phyloP scores from a whole-genome alignment of 1,140 invertebrate genomes.

The Reticulitermes speratus region DNA sequence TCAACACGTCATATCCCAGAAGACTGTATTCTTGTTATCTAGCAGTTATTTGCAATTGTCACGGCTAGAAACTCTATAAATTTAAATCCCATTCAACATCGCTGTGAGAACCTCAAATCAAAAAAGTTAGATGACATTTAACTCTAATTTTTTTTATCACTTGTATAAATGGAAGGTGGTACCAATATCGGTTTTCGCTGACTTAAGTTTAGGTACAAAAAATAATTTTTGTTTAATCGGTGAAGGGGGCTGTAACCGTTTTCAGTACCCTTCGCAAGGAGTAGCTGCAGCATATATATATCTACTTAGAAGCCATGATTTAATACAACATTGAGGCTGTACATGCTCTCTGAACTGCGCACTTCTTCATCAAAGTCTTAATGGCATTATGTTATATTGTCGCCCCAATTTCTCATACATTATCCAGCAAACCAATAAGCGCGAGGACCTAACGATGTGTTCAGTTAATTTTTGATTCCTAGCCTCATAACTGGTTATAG shows the following conservation, averaged over 20 bases:
- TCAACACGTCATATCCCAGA: too few relatives aligned
- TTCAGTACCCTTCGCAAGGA: background rate
- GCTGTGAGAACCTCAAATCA: too few relatives aligned
- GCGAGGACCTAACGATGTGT: background rate
- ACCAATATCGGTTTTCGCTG: too few relatives aligned
- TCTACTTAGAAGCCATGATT: background rate
- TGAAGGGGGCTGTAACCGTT: background rate
- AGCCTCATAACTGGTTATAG: background rate
- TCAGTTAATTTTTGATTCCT: background rate
- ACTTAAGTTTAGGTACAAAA: too few relatives aligned
- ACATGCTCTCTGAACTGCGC: background rate
- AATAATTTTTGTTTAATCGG: too few relatives aligned
- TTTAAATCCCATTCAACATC: too few relatives aligned
- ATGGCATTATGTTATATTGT: background rate
- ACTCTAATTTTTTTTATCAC: too few relatives aligned
- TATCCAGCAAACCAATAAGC: background rate
- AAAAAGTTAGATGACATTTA: too few relatives aligned
- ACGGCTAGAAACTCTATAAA: too few relatives aligned
- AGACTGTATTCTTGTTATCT: too few relatives aligned
- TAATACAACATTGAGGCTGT: background rate
- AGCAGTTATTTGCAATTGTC: too few relatives aligned
- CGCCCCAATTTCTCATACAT: background rate
- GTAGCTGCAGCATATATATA: background rate
- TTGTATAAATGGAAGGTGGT: too few relatives aligned
- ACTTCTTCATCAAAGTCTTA: conserved; percentile 12